Percentiles rank a stretch among this genome's conserved stretches.
phyloP scores from a whole-genome alignment of 2,797 vertebrate genomes.

The Cygnus olor region DNA sequence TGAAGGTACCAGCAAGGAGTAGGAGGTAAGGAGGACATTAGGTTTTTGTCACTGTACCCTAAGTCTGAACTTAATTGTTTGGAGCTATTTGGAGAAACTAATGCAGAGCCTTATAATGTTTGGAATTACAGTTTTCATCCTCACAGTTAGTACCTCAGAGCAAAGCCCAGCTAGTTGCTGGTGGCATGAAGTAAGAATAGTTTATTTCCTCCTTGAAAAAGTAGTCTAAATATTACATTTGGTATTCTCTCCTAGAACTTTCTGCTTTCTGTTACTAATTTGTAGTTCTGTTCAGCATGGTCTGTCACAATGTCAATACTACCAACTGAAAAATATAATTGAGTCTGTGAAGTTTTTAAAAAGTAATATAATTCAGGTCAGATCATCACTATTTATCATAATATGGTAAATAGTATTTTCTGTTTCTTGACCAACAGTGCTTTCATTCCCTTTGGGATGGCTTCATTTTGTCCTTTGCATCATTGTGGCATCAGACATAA shows the following conservation, averaged over 20 bases:
- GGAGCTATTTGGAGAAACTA: background rate
- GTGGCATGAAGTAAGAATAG: background rate
- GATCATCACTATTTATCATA: background rate
- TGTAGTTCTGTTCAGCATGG: conserved; percentile 25
- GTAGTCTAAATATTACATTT: background rate
- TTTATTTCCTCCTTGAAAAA: background rate
- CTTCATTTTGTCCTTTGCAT: background rate
- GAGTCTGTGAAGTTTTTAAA: conserved; percentile 15
- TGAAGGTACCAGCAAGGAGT: background rate
- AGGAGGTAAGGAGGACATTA: background rate
- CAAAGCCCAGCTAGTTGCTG: rapidly evolving
- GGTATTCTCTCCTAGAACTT: background rate
- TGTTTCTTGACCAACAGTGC: background rate
- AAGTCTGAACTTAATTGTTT: background rate
- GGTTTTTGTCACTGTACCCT: background rate
- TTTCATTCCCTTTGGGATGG: background rate
- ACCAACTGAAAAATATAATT: conserved; percentile 7
- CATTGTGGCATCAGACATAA: background rate
- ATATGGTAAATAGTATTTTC: conserved; percentile 16
- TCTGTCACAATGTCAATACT: conserved; percentile 39
- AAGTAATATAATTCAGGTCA: conserved; percentile 25
- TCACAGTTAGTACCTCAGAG: background rate
- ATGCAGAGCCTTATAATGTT: background rate
- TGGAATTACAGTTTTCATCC: background rate
- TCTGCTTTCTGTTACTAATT: conserved; percentile 31